Percentiles rank a stretch among this genome's conserved stretches.
Evolutionary conservation across 2,113 vertebrate species (phyloP).

Genomic region (Cygnus atratus): DNA sequence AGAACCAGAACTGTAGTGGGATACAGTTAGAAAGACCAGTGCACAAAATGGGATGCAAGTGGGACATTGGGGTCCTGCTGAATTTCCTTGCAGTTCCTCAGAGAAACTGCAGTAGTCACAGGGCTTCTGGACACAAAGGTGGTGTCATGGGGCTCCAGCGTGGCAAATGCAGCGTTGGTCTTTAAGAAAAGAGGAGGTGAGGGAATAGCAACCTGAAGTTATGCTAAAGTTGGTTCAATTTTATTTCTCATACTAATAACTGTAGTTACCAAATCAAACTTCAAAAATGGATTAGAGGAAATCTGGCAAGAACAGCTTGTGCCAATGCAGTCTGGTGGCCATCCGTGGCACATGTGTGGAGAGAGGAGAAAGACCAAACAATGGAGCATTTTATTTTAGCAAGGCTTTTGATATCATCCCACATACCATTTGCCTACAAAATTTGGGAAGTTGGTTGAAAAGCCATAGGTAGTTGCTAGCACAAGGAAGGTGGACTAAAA

Average conservation of each 20-base stretch:
- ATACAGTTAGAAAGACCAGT: neutral
- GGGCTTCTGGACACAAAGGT: neutral
- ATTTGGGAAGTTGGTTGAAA: neutral
- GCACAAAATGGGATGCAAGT: rapidly evolving
- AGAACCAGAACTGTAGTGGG: neutral
- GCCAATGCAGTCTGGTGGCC: neutral
- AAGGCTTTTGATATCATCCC: neutral
- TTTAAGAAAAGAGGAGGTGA: neutral
- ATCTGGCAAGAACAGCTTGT: neutral
- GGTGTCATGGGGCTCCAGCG: neutral
- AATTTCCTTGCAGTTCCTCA: neutral
- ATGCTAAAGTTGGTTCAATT: neutral
- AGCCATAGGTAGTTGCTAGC: neutral
- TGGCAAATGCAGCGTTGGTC: neutral
- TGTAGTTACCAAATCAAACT: neutral
- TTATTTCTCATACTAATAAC: neutral
- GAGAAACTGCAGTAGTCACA: neutral
- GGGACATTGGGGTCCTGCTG: neutral
- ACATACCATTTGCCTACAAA: neutral
- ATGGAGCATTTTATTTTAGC: neutral
- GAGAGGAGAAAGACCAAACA: neutral
- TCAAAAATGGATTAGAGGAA: neutral
- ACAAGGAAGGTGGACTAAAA: neutral
- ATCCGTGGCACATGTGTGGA: neutral
- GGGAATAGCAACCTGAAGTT: neutral